phyloP scores from a whole-genome alignment of 2,113 vertebrate species.

The Dasyurus viverrinus region DNA sequence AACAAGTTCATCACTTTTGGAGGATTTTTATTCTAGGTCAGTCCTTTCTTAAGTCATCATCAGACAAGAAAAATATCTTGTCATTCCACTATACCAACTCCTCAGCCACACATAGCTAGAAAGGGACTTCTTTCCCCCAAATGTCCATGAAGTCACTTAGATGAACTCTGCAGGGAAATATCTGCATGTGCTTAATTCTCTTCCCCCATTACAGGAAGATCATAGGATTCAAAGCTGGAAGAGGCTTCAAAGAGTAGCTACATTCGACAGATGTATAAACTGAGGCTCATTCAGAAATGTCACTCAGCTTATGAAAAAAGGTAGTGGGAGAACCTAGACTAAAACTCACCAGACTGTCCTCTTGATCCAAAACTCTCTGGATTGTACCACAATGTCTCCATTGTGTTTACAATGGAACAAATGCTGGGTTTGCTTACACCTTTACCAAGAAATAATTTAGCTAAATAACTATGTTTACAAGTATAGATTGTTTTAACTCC shows the following conservation, averaged over 20 bases:
- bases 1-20: neutral
- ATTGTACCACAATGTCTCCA: too few species aligned
- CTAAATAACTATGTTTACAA: neutral
- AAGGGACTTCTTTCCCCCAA: neutral
- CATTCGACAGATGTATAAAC: neutral
- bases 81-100: neutral
- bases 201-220: neutral
- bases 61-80: neutral
- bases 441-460: neutral
- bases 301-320: neutral
- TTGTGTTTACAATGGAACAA: neutral
- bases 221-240: neutral
- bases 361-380: neutral
- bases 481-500: neutral
- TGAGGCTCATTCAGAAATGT: neutral
- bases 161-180: neutral
- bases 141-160: neutral
- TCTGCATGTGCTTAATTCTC: neutral
- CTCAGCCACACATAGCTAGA: neutral
- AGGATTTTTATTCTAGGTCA: neutral
- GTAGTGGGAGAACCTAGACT: neutral
- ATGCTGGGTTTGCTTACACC: neutral
- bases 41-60: neutral
- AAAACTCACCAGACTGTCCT: neutral
- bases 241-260: neutral